Conservation (phyloP, 2,888 invertebrate species). For the Chalcis sispes region DNA sequence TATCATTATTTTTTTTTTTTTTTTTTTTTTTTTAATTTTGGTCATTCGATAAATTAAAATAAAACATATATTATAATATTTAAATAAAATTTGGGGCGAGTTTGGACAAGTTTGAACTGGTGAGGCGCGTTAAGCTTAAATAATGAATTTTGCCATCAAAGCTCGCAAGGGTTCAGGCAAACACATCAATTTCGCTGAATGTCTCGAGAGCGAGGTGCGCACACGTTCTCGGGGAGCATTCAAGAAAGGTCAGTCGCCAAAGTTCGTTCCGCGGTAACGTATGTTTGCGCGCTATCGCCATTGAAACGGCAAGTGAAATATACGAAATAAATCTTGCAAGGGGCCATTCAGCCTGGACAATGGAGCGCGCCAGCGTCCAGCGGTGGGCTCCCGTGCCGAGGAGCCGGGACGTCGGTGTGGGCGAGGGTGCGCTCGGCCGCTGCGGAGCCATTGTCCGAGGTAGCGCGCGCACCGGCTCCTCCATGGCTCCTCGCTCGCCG, state of each 20-base stretch:
- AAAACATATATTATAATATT: too few species aligned
- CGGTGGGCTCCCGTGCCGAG: conserved; percentile 58
- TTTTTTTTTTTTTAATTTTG: too few species aligned
- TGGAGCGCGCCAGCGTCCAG: conserved; percentile 71
- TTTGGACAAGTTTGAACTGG: too few species aligned
- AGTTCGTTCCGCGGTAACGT: conserved; percentile 65
- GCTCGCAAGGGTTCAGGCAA: conserved; percentile 28
- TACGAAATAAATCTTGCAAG: conserved; percentile 77
- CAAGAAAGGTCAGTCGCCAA: conserved; percentile 58
- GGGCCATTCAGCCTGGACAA: conserved; percentile 75
- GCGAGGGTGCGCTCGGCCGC: conserved; percentile 63
- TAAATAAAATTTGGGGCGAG: too few species aligned
- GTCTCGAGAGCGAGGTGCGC: conserved; percentile 42
- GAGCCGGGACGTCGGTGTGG: conserved; percentile 31
- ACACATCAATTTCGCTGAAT: conserved; percentile 51
- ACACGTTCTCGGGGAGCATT: conserved; percentile 29
- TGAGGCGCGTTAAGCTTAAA: conserved; percentile 27
- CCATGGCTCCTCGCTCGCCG: conserved; percentile 19
- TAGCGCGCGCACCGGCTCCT: too few species aligned
- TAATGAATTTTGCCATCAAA: conserved; percentile 49
- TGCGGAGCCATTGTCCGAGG: too few species aligned
- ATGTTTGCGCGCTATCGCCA: conserved; percentile 73
- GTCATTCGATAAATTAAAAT: too few species aligned
- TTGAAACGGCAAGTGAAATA: conserved; percentile 76
- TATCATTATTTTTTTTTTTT: too few species aligned